phyloP scores from a whole-genome alignment of 2,113 vertebrate species.

The Beaufortia kweichowensis region DNA sequence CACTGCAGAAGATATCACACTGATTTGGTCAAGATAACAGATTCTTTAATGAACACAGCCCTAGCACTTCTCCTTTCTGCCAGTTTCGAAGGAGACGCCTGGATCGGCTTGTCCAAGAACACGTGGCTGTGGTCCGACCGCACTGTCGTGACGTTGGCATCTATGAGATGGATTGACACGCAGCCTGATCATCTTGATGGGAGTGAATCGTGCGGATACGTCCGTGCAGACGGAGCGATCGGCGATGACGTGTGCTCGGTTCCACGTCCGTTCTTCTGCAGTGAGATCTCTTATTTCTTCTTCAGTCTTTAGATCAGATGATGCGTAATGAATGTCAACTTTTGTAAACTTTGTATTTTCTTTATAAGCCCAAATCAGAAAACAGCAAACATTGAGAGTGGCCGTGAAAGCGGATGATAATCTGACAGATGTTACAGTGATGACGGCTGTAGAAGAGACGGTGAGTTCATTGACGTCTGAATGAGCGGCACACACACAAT shows the following conservation, averaged over 20 bases:
- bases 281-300: neutral
- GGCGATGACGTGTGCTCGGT: neutral
- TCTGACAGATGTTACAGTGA: no score
- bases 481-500: no score
- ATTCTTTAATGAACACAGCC: fast-evolving
- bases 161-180: neutral
- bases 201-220: neutral
- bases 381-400: no score
- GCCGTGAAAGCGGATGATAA: no score
- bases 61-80: fast-evolving
- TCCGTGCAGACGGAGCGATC: neutral
- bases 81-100: neutral
- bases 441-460: no score
- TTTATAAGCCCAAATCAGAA: no score
- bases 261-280: neutral
- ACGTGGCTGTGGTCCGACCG: conserved; percentile 14
- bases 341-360: no score
- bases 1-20: neutral
- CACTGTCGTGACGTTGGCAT: neutral
- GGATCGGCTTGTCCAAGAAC: conserved; percentile 14
- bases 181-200: neutral
- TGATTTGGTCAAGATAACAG: neutral
- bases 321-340: no score
- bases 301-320: neutral
- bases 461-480: no score